These are phyloP conservation scores for Gymnodraco acuticeps DNA, from an alignment of 2,797 vertebrate genomes.

Conservation along the genomic window DNA sequence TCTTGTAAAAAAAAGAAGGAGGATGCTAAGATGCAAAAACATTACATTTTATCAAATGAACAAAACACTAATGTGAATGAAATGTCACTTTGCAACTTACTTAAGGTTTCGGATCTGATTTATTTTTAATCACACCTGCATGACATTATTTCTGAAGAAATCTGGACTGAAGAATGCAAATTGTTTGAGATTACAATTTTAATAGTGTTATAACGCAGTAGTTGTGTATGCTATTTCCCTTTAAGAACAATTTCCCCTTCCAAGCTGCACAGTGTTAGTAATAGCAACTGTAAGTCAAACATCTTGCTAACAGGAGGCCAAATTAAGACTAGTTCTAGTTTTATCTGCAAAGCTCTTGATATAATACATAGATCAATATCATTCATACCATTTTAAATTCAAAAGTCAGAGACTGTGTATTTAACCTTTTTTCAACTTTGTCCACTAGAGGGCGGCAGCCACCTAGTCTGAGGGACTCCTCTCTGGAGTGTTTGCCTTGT, in stretches of 20 bases:
- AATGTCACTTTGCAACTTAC: no score
- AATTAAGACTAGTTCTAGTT: background rate
- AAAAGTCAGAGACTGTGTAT: no score
- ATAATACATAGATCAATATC: background rate
- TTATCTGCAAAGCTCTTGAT: no score
- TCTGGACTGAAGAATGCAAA: background rate
- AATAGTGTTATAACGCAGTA: background rate
- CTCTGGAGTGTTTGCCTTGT: constrained; percentile 20
- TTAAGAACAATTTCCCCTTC: background rate
- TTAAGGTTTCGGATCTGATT: background rate
- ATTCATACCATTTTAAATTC: constrained; percentile 2
- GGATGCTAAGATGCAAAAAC: no score
- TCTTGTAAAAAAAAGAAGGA: no score
- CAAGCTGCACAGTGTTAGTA: background rate
- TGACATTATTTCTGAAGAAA: no score
- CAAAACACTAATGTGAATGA: no score
- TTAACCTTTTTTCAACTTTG: background rate
- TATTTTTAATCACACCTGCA: background rate
- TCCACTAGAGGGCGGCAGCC: constrained; percentile 75
- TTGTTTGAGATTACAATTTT: background rate
- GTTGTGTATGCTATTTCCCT: background rate
- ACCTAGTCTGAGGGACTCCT: constrained; percentile 30
- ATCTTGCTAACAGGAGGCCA: background rate
- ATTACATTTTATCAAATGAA: no score
- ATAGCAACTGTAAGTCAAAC: background rate